Evolutionary conservation across 2,113 vertebrate species (phyloP).

Genomic region (Isichthys henryi): DNA sequence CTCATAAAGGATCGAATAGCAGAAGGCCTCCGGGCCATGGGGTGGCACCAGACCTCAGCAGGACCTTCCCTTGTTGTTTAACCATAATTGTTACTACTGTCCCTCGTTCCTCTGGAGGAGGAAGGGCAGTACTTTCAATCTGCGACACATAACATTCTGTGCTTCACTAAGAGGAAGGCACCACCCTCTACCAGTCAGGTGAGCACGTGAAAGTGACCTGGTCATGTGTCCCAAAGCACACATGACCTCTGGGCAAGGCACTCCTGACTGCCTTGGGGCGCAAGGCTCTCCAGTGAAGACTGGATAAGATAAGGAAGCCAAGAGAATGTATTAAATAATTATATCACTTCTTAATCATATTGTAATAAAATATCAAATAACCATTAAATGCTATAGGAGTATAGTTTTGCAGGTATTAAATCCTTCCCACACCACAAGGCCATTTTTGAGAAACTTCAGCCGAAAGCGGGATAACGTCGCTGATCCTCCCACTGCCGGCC

Average conservation of each 20-base stretch:
- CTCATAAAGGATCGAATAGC: neutral
- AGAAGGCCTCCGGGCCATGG: neutral
- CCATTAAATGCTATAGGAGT: slow-evolving; percentile 10
- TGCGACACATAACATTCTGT: neutral
- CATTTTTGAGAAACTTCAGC: slow-evolving; percentile 11
- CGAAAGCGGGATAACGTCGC: neutral
- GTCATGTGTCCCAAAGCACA: neutral
- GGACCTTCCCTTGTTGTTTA: neutral
- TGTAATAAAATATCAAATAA: slow-evolving; percentile 13
- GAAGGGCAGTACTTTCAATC: neutral
- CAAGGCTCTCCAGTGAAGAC: neutral
- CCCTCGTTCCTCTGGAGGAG: neutral
- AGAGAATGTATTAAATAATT: slow-evolving; percentile 20
- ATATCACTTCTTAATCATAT: slow-evolving; percentile 9
- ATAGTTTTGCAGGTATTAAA: slow-evolving; percentile 7
- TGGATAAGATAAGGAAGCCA: neutral
- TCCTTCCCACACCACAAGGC: neutral
- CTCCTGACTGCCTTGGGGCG: neutral
- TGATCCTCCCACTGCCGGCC: neutral
- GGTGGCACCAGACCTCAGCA: neutral
- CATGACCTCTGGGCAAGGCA: neutral
- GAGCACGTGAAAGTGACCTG: neutral
- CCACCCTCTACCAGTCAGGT: neutral
- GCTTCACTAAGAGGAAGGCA: neutral
- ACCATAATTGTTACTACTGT: neutral